Conservation (phyloP, 2,888 invertebrate species). For the Subacronicta megacephala region DNA sequence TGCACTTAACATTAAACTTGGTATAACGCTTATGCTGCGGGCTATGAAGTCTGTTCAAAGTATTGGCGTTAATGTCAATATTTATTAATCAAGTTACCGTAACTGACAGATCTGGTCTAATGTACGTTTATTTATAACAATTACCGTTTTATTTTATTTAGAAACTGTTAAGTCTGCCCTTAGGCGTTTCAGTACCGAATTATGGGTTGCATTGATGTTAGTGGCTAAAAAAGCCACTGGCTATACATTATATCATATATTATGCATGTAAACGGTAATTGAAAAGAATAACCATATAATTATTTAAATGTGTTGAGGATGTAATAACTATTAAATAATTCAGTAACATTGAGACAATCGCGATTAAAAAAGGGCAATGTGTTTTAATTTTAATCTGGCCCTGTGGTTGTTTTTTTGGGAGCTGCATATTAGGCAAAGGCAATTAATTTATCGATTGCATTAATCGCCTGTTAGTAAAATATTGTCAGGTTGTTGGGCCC, state of each 20-base stretch:
- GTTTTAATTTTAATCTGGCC: neutral
- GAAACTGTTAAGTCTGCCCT: slow-evolving; percentile 39
- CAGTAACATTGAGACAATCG: neutral
- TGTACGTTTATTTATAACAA: slow-evolving; percentile 49
- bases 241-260: neutral
- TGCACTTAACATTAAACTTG: slow-evolving; percentile 12
- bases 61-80: slow-evolving; percentile 49
- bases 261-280: slow-evolving; percentile 12
- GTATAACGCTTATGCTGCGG: slow-evolving; percentile 25
- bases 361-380: neutral
- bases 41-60: slow-evolving; percentile 32
- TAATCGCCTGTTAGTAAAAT: slow-evolving; percentile 23
- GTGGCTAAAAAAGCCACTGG: slow-evolving; percentile 12
- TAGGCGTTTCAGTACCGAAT: slow-evolving; percentile 34
- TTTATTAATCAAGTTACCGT: slow-evolving; percentile 46
- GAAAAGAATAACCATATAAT: slow-evolving; percentile 9
- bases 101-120: slow-evolving; percentile 47
- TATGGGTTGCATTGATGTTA: slow-evolving; percentile 24
- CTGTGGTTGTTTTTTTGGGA: slow-evolving; percentile 15
- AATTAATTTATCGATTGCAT: slow-evolving; percentile 25
- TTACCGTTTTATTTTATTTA: slow-evolving; percentile 52
- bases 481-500: slow-evolving; percentile 28
- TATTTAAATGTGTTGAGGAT: neutral
- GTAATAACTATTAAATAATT: neutral
- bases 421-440: slow-evolving; percentile 13